These are phyloP conservation scores for Tholera decimalis DNA, from an alignment of 2,888 invertebrate species.

Conservation along the genomic window DNA sequence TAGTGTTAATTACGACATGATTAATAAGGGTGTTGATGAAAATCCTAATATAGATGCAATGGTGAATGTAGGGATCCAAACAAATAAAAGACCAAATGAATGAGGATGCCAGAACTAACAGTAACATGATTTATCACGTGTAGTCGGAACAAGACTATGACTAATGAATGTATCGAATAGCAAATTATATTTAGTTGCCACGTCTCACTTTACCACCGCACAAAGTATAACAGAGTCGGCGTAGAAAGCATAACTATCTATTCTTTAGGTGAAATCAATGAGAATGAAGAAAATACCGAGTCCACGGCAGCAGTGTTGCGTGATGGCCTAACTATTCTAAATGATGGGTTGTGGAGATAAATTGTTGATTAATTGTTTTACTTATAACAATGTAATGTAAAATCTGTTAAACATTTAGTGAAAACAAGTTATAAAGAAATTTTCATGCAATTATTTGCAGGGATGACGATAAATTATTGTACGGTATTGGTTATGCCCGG, in stretches of 20 bases:
- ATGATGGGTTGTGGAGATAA: constrained; percentile 60
- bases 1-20: constrained; percentile 59
- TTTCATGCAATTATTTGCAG: constrained; percentile 31
- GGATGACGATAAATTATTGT: constrained; percentile 26
- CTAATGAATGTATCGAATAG: constrained; percentile 50
- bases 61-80: constrained; percentile 31
- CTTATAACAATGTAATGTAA: constrained; percentile 30
- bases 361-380: constrained; percentile 63
- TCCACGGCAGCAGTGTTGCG: constrained; percentile 72
- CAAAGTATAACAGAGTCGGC: constrained; percentile 63
- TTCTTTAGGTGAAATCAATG: constrained; percentile 80
- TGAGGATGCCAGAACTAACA: constrained; percentile 12
- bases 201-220: constrained; percentile 49
- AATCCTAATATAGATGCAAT: constrained; percentile 22
- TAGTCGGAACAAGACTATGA: constrained; percentile 38
- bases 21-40: constrained; percentile 48
- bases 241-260: constrained; percentile 82
- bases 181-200: constrained; percentile 60
- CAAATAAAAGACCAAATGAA: constrained; percentile 30
- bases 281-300: constrained; percentile 72
- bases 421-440: constrained; percentile 37
- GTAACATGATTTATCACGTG: constrained; percentile 26
- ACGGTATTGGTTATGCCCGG: constrained; percentile 7
- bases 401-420: constrained; percentile 34
- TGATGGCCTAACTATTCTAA: constrained; percentile 69